phyloP scores from a whole-genome alignment of 2,113 vertebrate genomes.

The Taurulus bubalis region DNA sequence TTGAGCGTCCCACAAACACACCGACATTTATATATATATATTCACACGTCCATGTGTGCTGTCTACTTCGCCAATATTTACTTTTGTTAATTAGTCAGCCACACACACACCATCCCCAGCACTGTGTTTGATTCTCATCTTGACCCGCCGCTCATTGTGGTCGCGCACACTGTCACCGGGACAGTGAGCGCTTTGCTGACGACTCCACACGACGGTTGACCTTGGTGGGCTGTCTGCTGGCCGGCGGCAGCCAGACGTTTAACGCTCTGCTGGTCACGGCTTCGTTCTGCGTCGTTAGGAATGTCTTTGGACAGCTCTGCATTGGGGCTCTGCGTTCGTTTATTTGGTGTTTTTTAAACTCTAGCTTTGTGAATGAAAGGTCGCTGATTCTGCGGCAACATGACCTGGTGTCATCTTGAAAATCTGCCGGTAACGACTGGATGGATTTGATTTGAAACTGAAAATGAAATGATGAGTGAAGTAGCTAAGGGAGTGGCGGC shows the following conservation, averaged over 20 bases:
- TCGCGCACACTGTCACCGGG: not conserved
- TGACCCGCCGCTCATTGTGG: not conserved
- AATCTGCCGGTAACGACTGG: too few relatives aligned
- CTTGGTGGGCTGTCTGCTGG: conserved; percentile 38
- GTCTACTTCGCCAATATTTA: conserved; percentile 11
- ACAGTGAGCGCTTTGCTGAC: conserved; percentile 17
- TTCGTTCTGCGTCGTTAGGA: conserved; percentile 9
- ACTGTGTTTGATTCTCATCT: not conserved
- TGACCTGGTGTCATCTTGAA: too few relatives aligned
- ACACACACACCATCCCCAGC: not conserved
- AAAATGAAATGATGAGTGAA: too few relatives aligned
- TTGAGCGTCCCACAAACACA: not conserved
- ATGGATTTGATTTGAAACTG: too few relatives aligned
- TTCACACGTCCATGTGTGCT: not conserved
- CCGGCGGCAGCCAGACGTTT: conserved; percentile 9
- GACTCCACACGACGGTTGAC: conserved; percentile 42
- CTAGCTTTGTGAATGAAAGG: too few relatives aligned
- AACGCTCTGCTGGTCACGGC: conserved; percentile 30
- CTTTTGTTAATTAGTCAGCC: not conserved
- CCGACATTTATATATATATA: not conserved
- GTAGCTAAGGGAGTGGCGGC: too few relatives aligned
- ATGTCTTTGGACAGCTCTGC: conserved; percentile 13
- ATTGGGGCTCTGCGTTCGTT: not conserved
- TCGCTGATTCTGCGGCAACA: not conserved
- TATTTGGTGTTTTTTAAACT: not conserved